Base-by-base conservation (phyloP, 2,113 vertebrate species). In the Atractosteus spatula region DNA sequence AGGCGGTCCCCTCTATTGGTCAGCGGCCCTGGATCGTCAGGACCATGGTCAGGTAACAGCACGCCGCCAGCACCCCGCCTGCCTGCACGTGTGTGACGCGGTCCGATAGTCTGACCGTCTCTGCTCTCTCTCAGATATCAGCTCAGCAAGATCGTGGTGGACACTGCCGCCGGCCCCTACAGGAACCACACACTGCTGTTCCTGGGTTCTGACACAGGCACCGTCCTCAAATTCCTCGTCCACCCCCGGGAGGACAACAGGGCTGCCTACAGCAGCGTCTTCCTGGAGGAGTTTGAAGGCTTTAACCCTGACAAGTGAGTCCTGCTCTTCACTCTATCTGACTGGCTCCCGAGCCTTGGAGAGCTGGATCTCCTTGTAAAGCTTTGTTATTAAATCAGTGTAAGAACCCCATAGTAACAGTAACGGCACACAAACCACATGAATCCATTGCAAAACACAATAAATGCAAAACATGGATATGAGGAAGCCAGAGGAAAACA, bases 231-330 rank as follows among this genome's bases (percentile, higher is more conserved):
- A 80, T 98, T 98, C 83, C 95, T 98, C 44, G 87, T 98, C 72
- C 84, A 88, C 70, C 93, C 96, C 78, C 95, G 94, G 0, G 77
- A 90, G 81, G 95, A 91, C 75, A 71, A 87, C 83, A 80, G 86
- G 0, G 85, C 91, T 0, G 87, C 88, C 71, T 92, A 77, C 84
- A 89, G 85, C 80, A 95, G 91, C 68, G 29, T 96, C 76, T 93
- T 99, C 74, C 87, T 99, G 75, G 97, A 98, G 83, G 96, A 99
- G 78, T 91, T 99, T 66, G 95, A 98, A 83, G 96, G 96, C 68
- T 98, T 94, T 87, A 94, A 94, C 65, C 94, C 95, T 0, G 95
- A 98, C 68, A 98, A 93, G 97, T 96, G 87, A 77, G 87, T 8
- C 47, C 47, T 8, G 2, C 4, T 8, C 47, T 2, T 7, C 47